Conservation (phyloP, 1,140 invertebrate genomes). For the Anadara kagoshimensis region DNA sequence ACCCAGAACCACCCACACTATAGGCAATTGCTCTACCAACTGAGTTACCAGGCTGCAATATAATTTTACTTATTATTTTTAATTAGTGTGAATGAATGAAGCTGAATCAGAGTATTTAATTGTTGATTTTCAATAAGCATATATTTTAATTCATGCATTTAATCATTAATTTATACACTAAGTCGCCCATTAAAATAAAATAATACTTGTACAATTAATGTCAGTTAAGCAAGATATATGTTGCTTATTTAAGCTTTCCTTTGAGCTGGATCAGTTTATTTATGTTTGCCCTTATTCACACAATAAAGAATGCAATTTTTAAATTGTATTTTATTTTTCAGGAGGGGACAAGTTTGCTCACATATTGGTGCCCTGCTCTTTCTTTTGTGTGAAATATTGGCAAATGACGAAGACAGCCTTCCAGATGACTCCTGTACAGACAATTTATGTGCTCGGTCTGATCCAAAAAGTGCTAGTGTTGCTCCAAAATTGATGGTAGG, state of each 20-base stretch:
- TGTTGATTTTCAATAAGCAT: no score
- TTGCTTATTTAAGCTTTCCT: no score
- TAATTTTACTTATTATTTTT: not conserved
- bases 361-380: not conserved
- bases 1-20: no score
- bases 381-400: not conserved
- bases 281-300: no score
- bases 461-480: not conserved
- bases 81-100: not conserved
- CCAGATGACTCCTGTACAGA: not conserved
- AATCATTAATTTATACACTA: not conserved
- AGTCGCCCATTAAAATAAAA: no score
- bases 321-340: constrained; percentile 1
- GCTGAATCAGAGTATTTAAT: not conserved
- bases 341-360: not conserved
- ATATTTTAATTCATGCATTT: no score
- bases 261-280: no score
- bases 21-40: not conserved
- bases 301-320: no score
- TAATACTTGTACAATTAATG: no score
- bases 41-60: not conserved
- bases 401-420: not conserved
- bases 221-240: no score
- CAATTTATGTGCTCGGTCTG: not conserved
- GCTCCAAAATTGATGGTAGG: not conserved